Base-by-base conservation (phyloP, 2,888 invertebrate genomes). In the Augiades crinisus region DNA sequence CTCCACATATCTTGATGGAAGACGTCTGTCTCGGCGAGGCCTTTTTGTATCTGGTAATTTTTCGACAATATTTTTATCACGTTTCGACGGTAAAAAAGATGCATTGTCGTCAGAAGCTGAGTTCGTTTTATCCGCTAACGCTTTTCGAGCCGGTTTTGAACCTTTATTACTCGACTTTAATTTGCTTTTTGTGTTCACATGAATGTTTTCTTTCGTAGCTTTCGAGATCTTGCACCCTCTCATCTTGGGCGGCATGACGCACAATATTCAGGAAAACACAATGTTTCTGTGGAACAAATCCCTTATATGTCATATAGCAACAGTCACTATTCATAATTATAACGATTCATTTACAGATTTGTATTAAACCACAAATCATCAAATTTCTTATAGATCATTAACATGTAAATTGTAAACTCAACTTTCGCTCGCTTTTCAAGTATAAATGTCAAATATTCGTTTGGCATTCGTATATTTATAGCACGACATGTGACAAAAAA, bases 61-160 rank as follows among this genome's bases (percentile, higher is more conserved):
- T 17, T 58, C 61, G 10, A 36, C 16, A 37, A 43, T n/a, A 13
- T 41, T 51, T 40, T 52, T 51, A 27, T 43, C 41, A 8, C 34
- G 14, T 40, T 52, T 24, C n/a, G 46, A 34, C 6, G 7, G 2
- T 8, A 34, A 8, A 13, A 33, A 13, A 0, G 77, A 73, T 6
- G 65, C 64, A 63, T 80, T 79, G 44, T 85, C 83, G 61, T 86
- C 87, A 1, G 86, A 86, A 7, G 82, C 77, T 0, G 87, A 86
- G 57, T 86, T 87, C 0, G 86, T 87, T 72, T 84, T 86, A 56
- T 87, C 86, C 1, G 78, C 75, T 57, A 87, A 67, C 44, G 76
- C 77, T 63, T 77, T 82, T 52, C 84, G 66, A 8, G 63, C 55
- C 2, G 62, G 51, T 56, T 76, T 81, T 1, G 59, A 47, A 7